Evolutionary conservation across 2,113 vertebrate genomes (phyloP), one percentile per base, ranked within the genome.

Genomic region (Paracanthobrama guichenoti): DNA sequence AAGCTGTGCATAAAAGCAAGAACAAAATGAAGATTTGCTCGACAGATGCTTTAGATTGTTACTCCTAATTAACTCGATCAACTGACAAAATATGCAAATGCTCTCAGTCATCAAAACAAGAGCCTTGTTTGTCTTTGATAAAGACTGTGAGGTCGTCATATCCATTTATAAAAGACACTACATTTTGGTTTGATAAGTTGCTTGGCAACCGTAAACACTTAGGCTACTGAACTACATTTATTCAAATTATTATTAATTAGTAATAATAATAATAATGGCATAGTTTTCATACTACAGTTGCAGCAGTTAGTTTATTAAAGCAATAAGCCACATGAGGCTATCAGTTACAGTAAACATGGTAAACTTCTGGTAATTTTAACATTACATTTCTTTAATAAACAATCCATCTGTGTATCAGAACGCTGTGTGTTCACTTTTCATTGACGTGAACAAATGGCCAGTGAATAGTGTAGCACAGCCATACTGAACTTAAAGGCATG

Each of bases 401-500:
- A 69, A 16, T 39, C 46, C 4, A 22, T 57, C 69, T 16, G 42
- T 26, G 31, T 16, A 78, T 77, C 53, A 77, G 59, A 78, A 10
- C 73, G 39, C 46, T 5, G 18, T 46, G 55, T 83, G 35, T 64
- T 60, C 62, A 75, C 42, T 24, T 4, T 39, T 44, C 22, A 10
- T 48, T 48, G 82, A 46, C 59, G 44, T 35, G 86, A 84, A 87
- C 84, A 69, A 88, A 89, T 85, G 75, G 84, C 85, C 87, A 78
- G 50, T 18, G 79, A 79, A 82, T 62, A 88, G 81, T 83, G 73
- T 87, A 22, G 18, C 2, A 2, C 18, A 22, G 91, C 88, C 88
- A 89, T 88, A 87, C 46, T 87, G 86, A 88, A 89, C 89, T 74
- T 83, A 90, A 90, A 92, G 86, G 81, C 83, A 92, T 91, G 79